Evolutionary conservation across 2,113 vertebrate species (phyloP), one percentile per base, ranked within the genome.

Genomic region (Pitta sordida): DNA sequence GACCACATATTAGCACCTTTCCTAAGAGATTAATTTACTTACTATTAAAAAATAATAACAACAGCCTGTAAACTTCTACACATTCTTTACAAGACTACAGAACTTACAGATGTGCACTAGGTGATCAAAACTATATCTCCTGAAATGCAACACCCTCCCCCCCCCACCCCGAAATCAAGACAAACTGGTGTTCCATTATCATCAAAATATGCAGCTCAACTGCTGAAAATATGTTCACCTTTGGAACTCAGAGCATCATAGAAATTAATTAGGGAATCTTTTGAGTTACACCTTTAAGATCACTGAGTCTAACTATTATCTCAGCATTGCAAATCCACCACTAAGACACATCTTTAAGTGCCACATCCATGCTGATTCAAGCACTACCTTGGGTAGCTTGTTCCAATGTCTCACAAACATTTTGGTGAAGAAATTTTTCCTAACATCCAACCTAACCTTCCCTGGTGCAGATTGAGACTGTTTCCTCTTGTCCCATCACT

Each of bases 261-360:
- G 43, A 37, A 70, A 49, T 77, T 1, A 83, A 56, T 49, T 18
- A 56, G 12, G 6, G 3, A 32, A 32, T 36, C 15, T 36, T 27
- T 68, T 69, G 10, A 8, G 12, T 27, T 32, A 32, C 10, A 62
- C 12, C 22, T 49, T 37, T 17, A 56, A 43, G 21, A 36, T 23
- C 29, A 18, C 12, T 34, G 18, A 83, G 30, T n/a, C 10, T 19
- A 49, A 14, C 8, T 62, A 20, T n/a, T 32, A 56, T 22, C 12
- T 62, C 41, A 43, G 20, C 23, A 19, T 20, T 39, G 9, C 51
- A 78, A 46, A 26, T 21, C 11, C 23, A 29, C 4, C 22, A 43
- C 8, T 51, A 51, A 78, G 30, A 8, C 23, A 71, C 0, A 0
- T 39, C 9, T 13, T 36, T 18, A 24, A 44, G 15, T 21, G 7